These are phyloP conservation scores for Oeneis ivallda DNA, from an alignment of 2,888 invertebrate species.

Conservation along the genomic window DNA sequence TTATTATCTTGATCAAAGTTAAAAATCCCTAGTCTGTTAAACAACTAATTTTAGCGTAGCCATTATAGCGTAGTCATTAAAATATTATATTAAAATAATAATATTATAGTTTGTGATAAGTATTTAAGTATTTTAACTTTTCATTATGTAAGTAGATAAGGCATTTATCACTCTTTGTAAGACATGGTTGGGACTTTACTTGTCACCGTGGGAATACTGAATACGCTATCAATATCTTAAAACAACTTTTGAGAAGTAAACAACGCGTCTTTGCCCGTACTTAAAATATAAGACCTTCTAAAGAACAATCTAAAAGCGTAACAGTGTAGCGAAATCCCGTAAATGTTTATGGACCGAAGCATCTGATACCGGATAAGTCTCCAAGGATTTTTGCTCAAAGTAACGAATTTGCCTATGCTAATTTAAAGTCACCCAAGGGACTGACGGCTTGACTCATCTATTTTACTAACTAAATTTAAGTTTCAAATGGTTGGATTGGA, in stretches of 20 bases:
- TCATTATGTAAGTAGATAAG: no score
- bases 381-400: slow-evolving; percentile 23
- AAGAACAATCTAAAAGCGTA: slow-evolving; percentile 22
- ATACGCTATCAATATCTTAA: not conserved
- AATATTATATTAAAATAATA: no score
- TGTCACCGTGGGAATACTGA: no score
- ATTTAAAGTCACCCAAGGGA: slow-evolving; percentile 26
- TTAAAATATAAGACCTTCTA: slow-evolving; percentile 8
- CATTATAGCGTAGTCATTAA: no score
- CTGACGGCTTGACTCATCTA: slow-evolving; percentile 18
- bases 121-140: no score
- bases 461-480: slow-evolving; percentile 11
- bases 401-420: slow-evolving; percentile 29
- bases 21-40: no score
- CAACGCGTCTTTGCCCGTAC: not conserved
- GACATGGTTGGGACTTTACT: no score
- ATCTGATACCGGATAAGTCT: slow-evolving; percentile 21
- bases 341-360: slow-evolving; percentile 22
- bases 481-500: slow-evolving; percentile 5
- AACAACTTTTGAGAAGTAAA: not conserved
- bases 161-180: no score
- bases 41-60: no score
- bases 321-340: slow-evolving; percentile 26
- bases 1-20: no score
- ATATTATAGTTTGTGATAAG: no score